These are phyloP conservation scores for Octodonta nipae DNA, from an alignment of 2,888 invertebrate species.

Conservation along the genomic window DNA sequence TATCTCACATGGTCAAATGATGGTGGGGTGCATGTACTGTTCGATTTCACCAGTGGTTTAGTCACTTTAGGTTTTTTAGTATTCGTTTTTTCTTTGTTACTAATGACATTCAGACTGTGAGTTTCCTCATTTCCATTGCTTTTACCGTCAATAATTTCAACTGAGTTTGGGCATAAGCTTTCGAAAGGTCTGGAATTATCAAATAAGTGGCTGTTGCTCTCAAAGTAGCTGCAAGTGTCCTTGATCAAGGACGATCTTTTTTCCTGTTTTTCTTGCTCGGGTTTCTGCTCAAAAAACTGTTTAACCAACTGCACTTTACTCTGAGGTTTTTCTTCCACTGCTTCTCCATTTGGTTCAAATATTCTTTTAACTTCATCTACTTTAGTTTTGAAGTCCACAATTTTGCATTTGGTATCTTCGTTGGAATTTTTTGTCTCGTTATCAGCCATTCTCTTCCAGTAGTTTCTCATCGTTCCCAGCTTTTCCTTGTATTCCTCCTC, in stretches of 20 bases:
- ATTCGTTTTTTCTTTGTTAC: too few species aligned
- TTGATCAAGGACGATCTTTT: constrained; percentile 37
- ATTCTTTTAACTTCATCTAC: constrained; percentile 32
- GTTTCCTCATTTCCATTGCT: constrained; percentile 7
- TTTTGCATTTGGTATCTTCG: constrained; percentile 19
- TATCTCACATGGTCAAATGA: constrained; percentile 73
- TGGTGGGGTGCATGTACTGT: constrained; percentile 43
- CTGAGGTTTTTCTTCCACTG: too few species aligned
- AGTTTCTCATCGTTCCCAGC: constrained; percentile 53
- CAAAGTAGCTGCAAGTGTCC: constrained; percentile 40
- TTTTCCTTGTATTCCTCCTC: constrained; percentile 53
- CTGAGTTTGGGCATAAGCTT: constrained; percentile 31
- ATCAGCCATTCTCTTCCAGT: constrained; percentile 54
- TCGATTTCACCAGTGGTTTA: constrained; percentile 52
- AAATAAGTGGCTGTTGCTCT: constrained; percentile 12
- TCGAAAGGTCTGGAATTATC: constrained; percentile 26
- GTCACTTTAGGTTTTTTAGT: too few species aligned
- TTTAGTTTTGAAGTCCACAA: constrained; percentile 30
- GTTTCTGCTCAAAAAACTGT: constrained; percentile 43
- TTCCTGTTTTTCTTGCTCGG: constrained; percentile 42
- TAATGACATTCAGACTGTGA: too few species aligned
- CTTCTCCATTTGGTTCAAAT: too few species aligned
- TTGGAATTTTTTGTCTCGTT: too few species aligned
- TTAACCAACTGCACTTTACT: constrained; percentile 45
- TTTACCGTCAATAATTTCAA: constrained; percentile 28